Base-by-base conservation (phyloP, 2,888 invertebrate genomes). In the Mythimna lalbum region DNA sequence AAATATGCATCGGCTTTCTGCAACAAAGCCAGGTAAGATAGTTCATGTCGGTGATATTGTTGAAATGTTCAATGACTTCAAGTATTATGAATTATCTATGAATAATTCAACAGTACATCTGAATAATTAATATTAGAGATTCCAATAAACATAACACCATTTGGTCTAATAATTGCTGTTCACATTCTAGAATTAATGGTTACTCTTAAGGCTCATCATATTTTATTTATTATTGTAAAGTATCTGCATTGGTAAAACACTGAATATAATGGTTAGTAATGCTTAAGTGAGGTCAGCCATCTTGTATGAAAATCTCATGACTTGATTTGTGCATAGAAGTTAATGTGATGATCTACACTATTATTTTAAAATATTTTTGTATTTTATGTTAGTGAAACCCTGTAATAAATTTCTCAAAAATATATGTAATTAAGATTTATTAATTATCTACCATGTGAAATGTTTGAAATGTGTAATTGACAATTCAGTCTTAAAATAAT, bases 341-440 rank as follows among this genome's bases (percentile, higher is more conserved):
- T 80, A 86, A 81, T 81, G 86, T 88, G 88, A 89, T 90, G 90
- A 91, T 90, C 91, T 92, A 89, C 87, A 86, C 86, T 89, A 90
- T 93, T 89, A 90, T 90, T 93, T 93, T 89, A 90, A 93, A 89
- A 89, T 94, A 93, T 93, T 94, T 95, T 94, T 94, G 93, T 94
- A 94, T 93, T 89, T 90, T 93, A 91, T 90, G 92, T 94, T 93
- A 93, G 91, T 89, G 85, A 90, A 90, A 90, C 90, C 79, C 82
- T 90, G 90, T 88, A 93, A 93, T 93, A 93, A 93, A 92, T 86
- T 90, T 89, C 84, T 84, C 82, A 89, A 87, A 82, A 83, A 74
- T 73, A 80, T 69, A 50, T 74, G 56, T 77, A 72, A 69, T 69
- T 80, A 66, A 62, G 80, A 47, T 31, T 80, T 69, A 4, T 79